These are phyloP conservation scores for Ommatoiulus sabulosus DNA, from an alignment of 2,888 invertebrate species.

Conservation along the genomic window DNA sequence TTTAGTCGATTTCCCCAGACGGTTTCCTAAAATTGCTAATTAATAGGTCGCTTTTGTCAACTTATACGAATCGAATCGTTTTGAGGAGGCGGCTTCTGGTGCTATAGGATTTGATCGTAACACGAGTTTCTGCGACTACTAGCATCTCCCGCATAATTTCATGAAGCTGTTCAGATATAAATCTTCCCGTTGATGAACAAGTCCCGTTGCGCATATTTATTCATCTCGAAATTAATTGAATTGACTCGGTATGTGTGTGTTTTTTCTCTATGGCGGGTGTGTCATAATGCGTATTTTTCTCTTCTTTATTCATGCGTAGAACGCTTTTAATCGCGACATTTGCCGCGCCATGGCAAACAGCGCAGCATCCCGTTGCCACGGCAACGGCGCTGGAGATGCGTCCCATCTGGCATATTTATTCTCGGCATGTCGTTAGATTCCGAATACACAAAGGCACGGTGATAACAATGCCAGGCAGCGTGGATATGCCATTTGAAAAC, in stretches of 20 bases:
- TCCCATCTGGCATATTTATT: slow-evolving; percentile 8
- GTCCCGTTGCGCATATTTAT: not conserved
- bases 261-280: not conserved
- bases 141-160: not conserved
- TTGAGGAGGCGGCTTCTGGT: not conserved
- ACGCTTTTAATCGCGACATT: not conserved
- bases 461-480: not conserved
- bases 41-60: not conserved
- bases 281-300: slow-evolving; percentile 11
- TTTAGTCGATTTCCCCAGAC: not conserved
- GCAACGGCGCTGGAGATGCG: not conserved
- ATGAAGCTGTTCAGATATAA: not conserved
- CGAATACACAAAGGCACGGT: not conserved
- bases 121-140: not conserved
- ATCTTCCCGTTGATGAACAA: not conserved
- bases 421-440: not conserved
- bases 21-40: not conserved
- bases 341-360: not conserved
- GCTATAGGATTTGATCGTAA: not conserved
- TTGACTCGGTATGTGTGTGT: not conserved
- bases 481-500: not conserved
- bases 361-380: not conserved
- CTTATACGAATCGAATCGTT: not conserved
- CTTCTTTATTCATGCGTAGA: not conserved
- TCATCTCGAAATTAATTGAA: not conserved